phyloP scores from a whole-genome alignment of 2,888 invertebrate genomes.

The Drosophila testacea region DNA sequence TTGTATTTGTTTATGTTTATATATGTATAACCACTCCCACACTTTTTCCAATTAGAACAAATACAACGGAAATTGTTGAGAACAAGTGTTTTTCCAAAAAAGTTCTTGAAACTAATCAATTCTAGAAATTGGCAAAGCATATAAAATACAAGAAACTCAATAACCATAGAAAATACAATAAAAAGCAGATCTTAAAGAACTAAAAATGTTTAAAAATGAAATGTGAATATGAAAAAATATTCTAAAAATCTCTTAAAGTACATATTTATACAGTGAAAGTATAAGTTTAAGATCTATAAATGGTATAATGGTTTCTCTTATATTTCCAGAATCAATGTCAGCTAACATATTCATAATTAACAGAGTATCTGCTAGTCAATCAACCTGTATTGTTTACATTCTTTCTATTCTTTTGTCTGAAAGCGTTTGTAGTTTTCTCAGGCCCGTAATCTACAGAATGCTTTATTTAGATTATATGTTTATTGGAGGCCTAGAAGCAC shows the following conservation, averaged over 20 bases:
- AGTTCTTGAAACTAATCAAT: conserved; percentile 10
- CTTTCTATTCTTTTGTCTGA: conserved; percentile 4
- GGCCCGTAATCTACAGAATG: conserved; percentile 25
- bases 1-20: neutral
- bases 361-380: neutral
- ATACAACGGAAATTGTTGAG: neutral
- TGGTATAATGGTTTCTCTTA: neutral
- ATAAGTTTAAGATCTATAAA: neutral
- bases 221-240: too few species aligned
- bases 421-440: conserved; percentile 24
- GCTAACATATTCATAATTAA: neutral
- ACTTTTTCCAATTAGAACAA: conserved; percentile 20
- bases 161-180: neutral
- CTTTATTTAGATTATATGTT: conserved; percentile 24
- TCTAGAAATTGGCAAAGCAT: neutral
- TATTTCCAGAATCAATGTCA: neutral
- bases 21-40: conserved; percentile 12
- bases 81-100: conserved; percentile 22
- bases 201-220: too few species aligned
- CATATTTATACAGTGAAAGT: neutral
- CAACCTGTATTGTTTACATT: neutral
- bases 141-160: neutral
- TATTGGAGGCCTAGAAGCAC: conserved; percentile 6
- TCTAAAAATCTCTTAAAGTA: neutral
- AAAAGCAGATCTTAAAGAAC: neutral